Base-by-base conservation (phyloP, 2,797 vertebrate genomes). In the Erpetoichthys calabaricus region DNA sequence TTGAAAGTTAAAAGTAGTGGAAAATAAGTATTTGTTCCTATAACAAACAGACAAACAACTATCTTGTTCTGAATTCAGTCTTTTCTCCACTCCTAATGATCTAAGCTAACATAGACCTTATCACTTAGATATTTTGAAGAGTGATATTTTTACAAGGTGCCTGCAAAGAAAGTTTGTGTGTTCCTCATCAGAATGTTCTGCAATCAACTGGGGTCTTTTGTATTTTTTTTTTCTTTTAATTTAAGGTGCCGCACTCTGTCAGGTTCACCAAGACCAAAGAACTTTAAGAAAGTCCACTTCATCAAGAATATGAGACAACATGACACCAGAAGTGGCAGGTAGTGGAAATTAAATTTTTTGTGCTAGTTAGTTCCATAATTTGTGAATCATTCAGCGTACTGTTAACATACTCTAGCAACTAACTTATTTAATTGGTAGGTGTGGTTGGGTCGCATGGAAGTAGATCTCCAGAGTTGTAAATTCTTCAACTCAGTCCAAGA, bases 241-340 rank as follows among this genome's bases (percentile, higher is more conserved):
- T 82, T 73, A 78, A 87, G 95, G 82, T 99, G 95, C 75, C 84
- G 94, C 72, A 99, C 96, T 74, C 85, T 98, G 74, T 99, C 95
- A 63, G 95, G 95, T 87, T 98, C 96, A 62, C 96, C 95, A 62
- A 89, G 94, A 91, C 94, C 94, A 91, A 99, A 96, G 91, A 97
- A 87, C 83, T 98, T 97, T 67, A 98, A 97, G 88, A 99, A 99
- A 84, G 85, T 99, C 76, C 94, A 98, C 84, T 97, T 98, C 77
- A 97, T 98, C 79, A 99, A 97, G 87, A 98, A 91, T 75, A 93
- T 99, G 85, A 75, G 88, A 76, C 95, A 99, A 25, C 93, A 97
- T 0, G 95, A 98, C 65, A 94, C 89, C 59, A 90, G 88, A 63
- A 97, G 90, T 0, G 95, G 96, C 88, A 97, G 96, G 95, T 97